Evolutionary conservation across 2,797 vertebrate species (phyloP).

Genomic region (Craterocephalus amniculus): DNA sequence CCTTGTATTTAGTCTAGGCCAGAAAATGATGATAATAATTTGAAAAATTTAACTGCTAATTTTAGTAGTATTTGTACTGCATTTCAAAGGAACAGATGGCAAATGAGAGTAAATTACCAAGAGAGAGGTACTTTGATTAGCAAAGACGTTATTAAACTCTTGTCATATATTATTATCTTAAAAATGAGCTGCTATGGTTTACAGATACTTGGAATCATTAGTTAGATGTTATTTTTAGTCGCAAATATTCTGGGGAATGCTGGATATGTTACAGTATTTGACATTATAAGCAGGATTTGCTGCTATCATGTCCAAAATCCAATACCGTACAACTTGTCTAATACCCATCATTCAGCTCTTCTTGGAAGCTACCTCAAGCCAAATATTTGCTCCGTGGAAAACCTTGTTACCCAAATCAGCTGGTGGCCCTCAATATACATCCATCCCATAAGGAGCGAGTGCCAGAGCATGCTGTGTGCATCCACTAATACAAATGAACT

Average conservation of each 20-base stretch:
- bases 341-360: constrained; percentile 56
- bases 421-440: constrained; percentile 78
- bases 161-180: constrained; percentile 14
- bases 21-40: constrained; percentile 84
- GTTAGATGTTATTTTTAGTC: constrained; percentile 23
- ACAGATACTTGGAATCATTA: constrained; percentile 29
- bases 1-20: constrained; percentile 88
- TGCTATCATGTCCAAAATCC: constrained; percentile 44
- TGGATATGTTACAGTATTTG: constrained; percentile 44
- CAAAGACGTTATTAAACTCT: constrained; percentile 50
- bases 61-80: constrained; percentile 93
- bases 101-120: constrained; percentile 83
- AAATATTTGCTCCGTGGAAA: constrained; percentile 81
- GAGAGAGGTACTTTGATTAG: constrained; percentile 55
- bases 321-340: constrained; percentile 39
- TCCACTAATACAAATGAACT: constrained; percentile 85
- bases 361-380: constrained; percentile 63
- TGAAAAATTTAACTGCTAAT: constrained; percentile 85
- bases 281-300: constrained; percentile 58
- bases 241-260: constrained; percentile 28
- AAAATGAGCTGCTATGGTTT: constrained; percentile 13
- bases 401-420: constrained; percentile 84
- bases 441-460: constrained; percentile 66
- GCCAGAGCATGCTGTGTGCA: constrained; percentile 75
- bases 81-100: constrained; percentile 88